Evolutionary conservation across 2,888 invertebrate genomes (phyloP), one percentile per base, ranked within the genome.

Genomic region (Apotomis turbidana): DNA sequence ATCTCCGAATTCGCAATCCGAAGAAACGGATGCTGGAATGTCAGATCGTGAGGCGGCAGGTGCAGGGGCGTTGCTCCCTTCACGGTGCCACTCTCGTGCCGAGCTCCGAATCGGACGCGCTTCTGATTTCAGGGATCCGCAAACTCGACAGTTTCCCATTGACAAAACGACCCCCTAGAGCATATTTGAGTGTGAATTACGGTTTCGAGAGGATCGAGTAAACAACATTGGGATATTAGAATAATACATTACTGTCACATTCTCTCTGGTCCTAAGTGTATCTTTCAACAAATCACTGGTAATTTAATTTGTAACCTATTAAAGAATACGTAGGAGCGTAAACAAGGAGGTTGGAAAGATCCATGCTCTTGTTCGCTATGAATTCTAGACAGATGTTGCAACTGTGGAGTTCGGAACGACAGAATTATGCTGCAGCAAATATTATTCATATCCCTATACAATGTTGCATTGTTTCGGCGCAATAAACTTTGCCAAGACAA

Each of bases 31-130:
- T 78, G 82, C 78, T 83, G 87, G 89, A 89, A 90, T 90, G 89
- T 84, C 85, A 83, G 83, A 80, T 87, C 87, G 86, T 84, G 87
- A 87, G 84, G 80, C 79, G 83, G 83, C 89, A 90, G 90, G 90
- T 90, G 89, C 82, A 80, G 82, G 90, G 86, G 80, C 90, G 86
- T 87, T 90, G 90, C 85, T 87, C 90, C 81, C 82, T 77, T 64
- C 61, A 67, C 71, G 60, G 78, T 76, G 74, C 74, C 78, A 76
- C 84, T 86, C 85, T 86, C 85, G 86, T 85, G 83, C 83, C 79
- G 75, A 76, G 75, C 77, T 68, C 78, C 77, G 78, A 79, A 77
- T 84, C 84, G 79, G 80, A 73, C 76, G 77, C 77, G 78, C 79
- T 82, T 84, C 83, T 86, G 83, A 84, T 82, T 86, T 72, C 62